phyloP scores from a whole-genome alignment of 1,140 invertebrate species.

The Ectropis grisescens region DNA sequence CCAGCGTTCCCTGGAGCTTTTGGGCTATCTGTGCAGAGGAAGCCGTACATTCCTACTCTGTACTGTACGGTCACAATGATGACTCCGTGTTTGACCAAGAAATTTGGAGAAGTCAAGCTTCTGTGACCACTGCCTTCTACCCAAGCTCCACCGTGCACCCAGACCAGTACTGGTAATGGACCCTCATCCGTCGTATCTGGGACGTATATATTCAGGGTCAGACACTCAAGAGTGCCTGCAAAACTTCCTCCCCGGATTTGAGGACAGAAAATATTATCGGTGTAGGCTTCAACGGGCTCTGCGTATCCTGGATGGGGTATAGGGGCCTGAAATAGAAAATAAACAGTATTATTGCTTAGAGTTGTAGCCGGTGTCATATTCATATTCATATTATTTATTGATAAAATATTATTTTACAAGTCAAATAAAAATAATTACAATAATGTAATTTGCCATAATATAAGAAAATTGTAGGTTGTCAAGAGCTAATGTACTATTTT shows the following conservation, averaged over 20 bases:
- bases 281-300: slow-evolving; percentile 8
- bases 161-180: slow-evolving; percentile 76
- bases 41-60: slow-evolving; percentile 74
- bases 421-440: too few species aligned
- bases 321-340: slow-evolving; percentile 8
- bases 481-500: too few species aligned
- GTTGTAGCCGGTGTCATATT: too few species aligned
- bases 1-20: slow-evolving; percentile 79
- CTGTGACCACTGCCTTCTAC: slow-evolving; percentile 39
- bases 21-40: slow-evolving; percentile 75
- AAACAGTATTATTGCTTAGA: too few species aligned
- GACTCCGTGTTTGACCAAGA: slow-evolving; percentile 69
- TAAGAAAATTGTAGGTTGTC: too few species aligned
- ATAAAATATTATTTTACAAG: too few species aligned
- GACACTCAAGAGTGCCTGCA: slow-evolving; percentile 17
- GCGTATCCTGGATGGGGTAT: slow-evolving; percentile 12
- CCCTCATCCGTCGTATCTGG: slow-evolving; percentile 17
- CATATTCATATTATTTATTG: too few species aligned
- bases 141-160: slow-evolving; percentile 80
- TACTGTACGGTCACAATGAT: slow-evolving; percentile 75
- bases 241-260: slow-evolving; percentile 7
- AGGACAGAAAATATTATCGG: slow-evolving; percentile 16
- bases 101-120: slow-evolving; percentile 39
- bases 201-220: slow-evolving; percentile 38
- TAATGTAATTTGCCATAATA: too few species aligned